Base-by-base conservation (phyloP, 1,140 invertebrate species). In the Eciton burchellii region DNA sequence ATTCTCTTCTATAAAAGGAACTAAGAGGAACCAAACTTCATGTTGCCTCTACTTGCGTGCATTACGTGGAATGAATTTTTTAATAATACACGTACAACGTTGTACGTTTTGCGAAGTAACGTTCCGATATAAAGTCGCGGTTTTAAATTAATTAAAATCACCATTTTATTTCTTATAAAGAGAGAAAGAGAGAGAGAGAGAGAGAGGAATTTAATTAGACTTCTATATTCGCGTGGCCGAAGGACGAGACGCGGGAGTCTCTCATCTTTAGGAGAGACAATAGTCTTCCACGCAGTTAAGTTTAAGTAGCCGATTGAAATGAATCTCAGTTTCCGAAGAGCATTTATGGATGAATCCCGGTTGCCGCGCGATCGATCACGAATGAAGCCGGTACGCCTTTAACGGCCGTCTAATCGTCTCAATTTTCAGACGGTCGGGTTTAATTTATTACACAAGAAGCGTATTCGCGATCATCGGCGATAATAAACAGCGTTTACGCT, bases 251-350 rank as follows among this genome's bases (percentile, higher is more conserved):
- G 24, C 56, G 47, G 21, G 60, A 35, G 19, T 47, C n/a, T n/a
- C n/a, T n/a, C 43, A 29, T 5, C 4, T 29, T 77, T 52, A 77
- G 41, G 60, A 76, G 57, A 76, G 73, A 76, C 45, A 77, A 77
- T 77, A 77, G 9, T 45, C 60, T 77, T 77, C 62, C 73, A n/a
- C 73, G 73, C 73, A 35, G 73, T 77, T 65, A 65, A 77, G 45
- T 77, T 77, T 66, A 77, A 77, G 73, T 77, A 77, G 60, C 60
- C 60, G 73, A 77, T 66, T 66, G 60, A 66, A 77, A 77, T 65
- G 73, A 77, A 77, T 77, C 73, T 66, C 24, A 52, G 45, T 66
- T 45, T 29, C 45, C 73, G 29, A 76, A 16, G 60, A 77, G 60
- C 73, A 65, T 77, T 54, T 52, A 52, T 65, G 45, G 73, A 77